Conservation (phyloP, 2,113 vertebrate species). For the Proteles cristata region DNA sequence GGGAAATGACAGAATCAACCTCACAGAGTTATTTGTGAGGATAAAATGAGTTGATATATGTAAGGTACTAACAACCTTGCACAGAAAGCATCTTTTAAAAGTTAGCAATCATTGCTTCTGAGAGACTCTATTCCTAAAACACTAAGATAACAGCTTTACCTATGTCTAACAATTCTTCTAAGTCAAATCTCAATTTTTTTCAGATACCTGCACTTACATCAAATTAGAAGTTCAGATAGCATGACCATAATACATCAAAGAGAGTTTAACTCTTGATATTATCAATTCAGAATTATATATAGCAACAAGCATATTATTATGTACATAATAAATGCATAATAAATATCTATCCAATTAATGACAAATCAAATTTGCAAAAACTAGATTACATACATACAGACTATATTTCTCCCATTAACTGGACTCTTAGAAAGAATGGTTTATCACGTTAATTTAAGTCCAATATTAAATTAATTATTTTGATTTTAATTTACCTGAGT, state of each 20-base stretch:
- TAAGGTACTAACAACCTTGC: background rate
- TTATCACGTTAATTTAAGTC: background rate
- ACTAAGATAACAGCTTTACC: background rate
- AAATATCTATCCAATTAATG: constrained; percentile 27
- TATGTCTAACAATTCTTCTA: background rate
- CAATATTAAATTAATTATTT: constrained; percentile 25
- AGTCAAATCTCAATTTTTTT: background rate
- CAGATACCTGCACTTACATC: background rate
- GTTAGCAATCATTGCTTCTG: background rate
- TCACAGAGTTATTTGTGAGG: background rate
- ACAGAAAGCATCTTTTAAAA: background rate
- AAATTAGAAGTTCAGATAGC: background rate
- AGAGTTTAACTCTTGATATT: background rate
- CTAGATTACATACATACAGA: background rate
- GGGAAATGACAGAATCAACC: background rate
- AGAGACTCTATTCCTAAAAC: background rate
- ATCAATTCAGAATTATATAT: background rate
- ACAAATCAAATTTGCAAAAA: background rate
- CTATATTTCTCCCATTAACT: background rate
- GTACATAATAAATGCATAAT: too few relatives aligned
- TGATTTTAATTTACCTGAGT: background rate
- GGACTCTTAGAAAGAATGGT: background rate
- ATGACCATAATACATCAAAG: background rate
- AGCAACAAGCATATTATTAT: background rate
- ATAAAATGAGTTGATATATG: background rate